Evolutionary conservation across 1,140 invertebrate genomes (phyloP).

Genomic region (Andrena cerasifolii): DNA sequence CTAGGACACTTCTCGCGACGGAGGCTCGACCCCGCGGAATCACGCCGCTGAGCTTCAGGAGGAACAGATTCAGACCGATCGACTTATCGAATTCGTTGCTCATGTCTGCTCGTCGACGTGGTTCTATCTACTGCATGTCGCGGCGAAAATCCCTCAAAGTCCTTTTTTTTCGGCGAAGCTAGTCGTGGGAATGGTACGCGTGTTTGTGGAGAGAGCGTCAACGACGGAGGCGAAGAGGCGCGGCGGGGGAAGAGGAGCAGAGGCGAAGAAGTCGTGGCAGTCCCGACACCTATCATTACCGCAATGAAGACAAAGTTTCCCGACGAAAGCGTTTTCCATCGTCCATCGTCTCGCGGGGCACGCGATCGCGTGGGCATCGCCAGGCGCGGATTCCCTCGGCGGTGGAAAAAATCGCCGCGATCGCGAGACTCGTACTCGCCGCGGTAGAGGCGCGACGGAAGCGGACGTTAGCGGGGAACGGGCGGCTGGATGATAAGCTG

Average conservation of each 20-base stretch:
- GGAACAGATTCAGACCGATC: conserved; percentile 55
- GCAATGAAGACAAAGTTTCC: background rate
- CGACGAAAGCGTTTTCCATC: background rate
- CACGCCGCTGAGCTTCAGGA: conserved; percentile 59
- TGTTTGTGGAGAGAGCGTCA: background rate
- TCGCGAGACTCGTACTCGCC: no score
- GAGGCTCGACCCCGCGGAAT: conserved; percentile 16
- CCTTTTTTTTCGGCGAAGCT: background rate
- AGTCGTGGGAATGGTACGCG: background rate
- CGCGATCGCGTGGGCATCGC: conserved; percentile 4
- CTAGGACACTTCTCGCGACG: conserved; percentile 32
- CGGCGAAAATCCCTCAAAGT: no score
- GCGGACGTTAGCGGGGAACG: no score
- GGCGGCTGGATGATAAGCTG: no score
- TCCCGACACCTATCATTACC: conserved; percentile 16
- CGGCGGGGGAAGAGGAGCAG: no score
- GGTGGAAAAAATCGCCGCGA: no score
- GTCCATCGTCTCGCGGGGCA: background rate
- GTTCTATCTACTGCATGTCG: no score
- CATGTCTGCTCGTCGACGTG: background rate
- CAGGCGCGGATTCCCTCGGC: no score
- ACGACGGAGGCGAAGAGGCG: background rate
- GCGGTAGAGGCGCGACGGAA: background rate
- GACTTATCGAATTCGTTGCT: background rate
- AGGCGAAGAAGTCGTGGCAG: no score